Percentiles rank a stretch among this genome's conserved stretches.
Evolutionary conservation across 2,797 vertebrate genomes (phyloP).

Genomic region (Phylloscopus collybita): DNA sequence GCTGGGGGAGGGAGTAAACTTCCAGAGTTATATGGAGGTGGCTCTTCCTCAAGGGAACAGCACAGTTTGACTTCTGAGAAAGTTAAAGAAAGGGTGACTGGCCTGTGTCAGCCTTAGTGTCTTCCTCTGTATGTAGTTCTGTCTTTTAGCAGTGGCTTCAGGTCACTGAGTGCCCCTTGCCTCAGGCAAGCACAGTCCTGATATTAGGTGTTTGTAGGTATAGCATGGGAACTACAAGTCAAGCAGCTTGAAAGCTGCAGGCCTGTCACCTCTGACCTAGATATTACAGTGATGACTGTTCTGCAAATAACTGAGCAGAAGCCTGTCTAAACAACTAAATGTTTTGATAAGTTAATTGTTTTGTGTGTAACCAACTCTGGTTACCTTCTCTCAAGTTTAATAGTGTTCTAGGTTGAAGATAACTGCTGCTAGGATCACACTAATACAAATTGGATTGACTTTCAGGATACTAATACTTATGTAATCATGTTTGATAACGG

Average conservation of each 20-base stretch:
- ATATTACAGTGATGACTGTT: slow-evolving; percentile 29
- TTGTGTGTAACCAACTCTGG: neutral
- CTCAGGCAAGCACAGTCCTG: neutral
- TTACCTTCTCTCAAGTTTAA: neutral
- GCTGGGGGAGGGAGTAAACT: neutral
- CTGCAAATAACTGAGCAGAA: slow-evolving; percentile 19
- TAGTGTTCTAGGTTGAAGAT: neutral
- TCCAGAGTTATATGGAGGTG: neutral
- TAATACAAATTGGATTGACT: neutral
- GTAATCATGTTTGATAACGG: neutral
- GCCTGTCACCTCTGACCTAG: slow-evolving; percentile 41
- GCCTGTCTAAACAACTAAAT: neutral
- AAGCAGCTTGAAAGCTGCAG: slow-evolving; percentile 16
- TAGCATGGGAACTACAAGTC: neutral
- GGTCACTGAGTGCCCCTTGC: neutral
- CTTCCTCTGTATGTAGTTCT: neutral
- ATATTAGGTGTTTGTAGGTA: neutral
- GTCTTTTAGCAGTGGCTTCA: neutral
- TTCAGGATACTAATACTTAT: neutral
- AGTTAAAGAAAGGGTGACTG: neutral
- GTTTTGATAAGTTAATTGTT: slow-evolving; percentile 31
- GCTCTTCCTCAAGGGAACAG: neutral
- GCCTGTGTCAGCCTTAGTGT: neutral
- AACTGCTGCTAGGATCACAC: neutral
- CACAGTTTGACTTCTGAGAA: neutral